Conservation (phyloP, 2,113 vertebrate genomes). For the Mirounga angustirostris region DNA sequence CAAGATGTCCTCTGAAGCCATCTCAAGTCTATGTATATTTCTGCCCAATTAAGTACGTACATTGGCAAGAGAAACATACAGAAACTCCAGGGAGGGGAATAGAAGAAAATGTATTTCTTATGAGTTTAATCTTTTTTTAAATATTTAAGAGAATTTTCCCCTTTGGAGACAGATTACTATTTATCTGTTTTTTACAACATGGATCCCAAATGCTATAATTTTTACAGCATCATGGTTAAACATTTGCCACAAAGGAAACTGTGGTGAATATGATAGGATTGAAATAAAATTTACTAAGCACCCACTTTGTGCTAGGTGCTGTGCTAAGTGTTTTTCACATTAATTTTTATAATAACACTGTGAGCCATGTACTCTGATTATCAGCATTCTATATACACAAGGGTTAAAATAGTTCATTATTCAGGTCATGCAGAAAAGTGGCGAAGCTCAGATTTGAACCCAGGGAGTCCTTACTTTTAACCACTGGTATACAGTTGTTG, state of each 20-base stretch:
- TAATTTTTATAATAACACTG: not conserved
- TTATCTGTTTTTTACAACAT: not conserved
- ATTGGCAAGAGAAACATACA: slow-evolving; percentile 39
- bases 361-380: not conserved
- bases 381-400: not conserved
- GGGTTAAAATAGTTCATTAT: not conserved
- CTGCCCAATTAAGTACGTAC: not conserved
- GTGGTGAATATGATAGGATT: not conserved
- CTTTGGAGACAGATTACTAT: not conserved
- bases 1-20: not conserved
- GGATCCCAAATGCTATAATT: not conserved
- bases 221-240: not conserved
- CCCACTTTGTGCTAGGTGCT: not conserved
- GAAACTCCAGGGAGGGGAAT: not conserved
- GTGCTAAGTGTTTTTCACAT: not conserved
- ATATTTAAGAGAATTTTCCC: not conserved
- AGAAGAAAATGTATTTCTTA: not conserved
- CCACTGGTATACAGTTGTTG: not conserved
- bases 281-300: not conserved
- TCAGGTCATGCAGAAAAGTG: not conserved
- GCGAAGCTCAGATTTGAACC: not conserved
- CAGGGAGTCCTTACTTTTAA: not conserved
- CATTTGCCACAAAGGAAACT: not conserved
- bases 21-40: not conserved
- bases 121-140: not conserved